phyloP scores from a whole-genome alignment of 53 echinoderm and acorn worm genomes.

The Hippasteria phrygiana region DNA sequence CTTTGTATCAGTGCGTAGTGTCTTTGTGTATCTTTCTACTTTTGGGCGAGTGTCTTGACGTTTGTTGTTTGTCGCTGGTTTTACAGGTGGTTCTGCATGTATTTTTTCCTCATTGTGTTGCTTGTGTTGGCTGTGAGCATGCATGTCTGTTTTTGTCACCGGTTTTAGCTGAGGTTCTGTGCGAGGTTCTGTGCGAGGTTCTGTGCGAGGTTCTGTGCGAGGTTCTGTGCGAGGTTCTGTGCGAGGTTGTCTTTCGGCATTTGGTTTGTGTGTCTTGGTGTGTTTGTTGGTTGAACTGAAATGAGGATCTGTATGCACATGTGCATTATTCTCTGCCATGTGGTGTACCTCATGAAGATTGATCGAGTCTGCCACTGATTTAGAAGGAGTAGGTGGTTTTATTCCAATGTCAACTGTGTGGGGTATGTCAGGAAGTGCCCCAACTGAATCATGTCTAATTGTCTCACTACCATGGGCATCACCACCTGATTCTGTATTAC shows the following conservation, averaged over 20 bases:
- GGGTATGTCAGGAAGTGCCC: too few species aligned
- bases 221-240: not conserved
- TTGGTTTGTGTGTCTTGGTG: not conserved
- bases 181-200: not conserved
- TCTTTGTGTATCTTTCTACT: not conserved
- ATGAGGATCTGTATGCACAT: not conserved
- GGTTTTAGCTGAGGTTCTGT: not conserved
- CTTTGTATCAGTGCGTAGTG: not conserved
- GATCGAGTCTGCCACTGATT: not conserved
- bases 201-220: not conserved
- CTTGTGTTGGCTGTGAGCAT: not conserved
- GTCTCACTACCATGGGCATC: too few species aligned
- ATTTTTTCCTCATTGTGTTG: not conserved
- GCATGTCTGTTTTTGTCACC: not conserved
- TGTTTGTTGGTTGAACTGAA: not conserved
- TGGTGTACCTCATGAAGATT: not conserved
- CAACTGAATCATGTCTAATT: too few species aligned
- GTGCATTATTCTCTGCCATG: not conserved
- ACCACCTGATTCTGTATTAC: too few species aligned
- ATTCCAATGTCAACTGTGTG: not conserved
- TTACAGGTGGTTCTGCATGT: not conserved
- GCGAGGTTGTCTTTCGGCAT: not conserved
- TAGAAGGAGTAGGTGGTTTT: not conserved
- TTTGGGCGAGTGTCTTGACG: not conserved
- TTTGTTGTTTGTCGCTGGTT: not conserved